Conservation (phyloP, 1,140 invertebrate genomes). For the Lordiphosa collinella region DNA sequence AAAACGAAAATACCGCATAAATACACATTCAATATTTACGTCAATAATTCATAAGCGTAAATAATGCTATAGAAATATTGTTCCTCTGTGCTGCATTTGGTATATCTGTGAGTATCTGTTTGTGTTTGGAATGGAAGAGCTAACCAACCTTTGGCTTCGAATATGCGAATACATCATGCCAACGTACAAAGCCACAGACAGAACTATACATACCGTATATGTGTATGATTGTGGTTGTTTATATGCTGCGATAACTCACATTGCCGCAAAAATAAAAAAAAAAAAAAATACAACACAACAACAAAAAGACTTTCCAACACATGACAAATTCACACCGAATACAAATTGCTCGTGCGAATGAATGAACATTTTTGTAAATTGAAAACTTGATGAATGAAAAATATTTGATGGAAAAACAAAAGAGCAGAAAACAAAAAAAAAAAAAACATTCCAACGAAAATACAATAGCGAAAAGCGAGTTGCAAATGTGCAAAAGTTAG, state of each 20-base stretch:
- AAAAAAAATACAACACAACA: slow-evolving; percentile 17
- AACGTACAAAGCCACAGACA: slow-evolving; percentile 35
- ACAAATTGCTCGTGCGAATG: slow-evolving; percentile 76
- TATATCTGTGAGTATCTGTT: not conserved
- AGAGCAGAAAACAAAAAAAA: slow-evolving; percentile 36
- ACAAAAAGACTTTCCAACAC: slow-evolving; percentile 35
- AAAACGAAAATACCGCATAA: slow-evolving; percentile 41
- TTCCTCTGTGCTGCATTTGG: slow-evolving; percentile 2
- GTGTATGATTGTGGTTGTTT: slow-evolving; percentile 39
- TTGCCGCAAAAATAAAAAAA: slow-evolving; percentile 17
- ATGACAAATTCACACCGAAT: slow-evolving; percentile 78
- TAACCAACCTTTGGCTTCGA: slow-evolving; percentile 32
- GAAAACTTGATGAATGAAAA: slow-evolving; percentile 78
- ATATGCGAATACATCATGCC: slow-evolving; percentile 45
- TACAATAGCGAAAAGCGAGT: slow-evolving; percentile 8
- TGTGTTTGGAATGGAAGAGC: slow-evolving; percentile 7
- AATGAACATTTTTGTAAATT: slow-evolving; percentile 78
- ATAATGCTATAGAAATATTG: slow-evolving; percentile 48
- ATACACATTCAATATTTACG: slow-evolving; percentile 48
- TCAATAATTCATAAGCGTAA: slow-evolving; percentile 52
- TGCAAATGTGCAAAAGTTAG: slow-evolving; percentile 22
- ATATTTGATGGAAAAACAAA: slow-evolving; percentile 78
- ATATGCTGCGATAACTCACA: slow-evolving; percentile 44
- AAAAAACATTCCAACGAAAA: slow-evolving; percentile 20
- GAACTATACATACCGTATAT: slow-evolving; percentile 27